Conservation (phyloP, 2,113 vertebrate genomes). For the Oreochromis aureus region DNA sequence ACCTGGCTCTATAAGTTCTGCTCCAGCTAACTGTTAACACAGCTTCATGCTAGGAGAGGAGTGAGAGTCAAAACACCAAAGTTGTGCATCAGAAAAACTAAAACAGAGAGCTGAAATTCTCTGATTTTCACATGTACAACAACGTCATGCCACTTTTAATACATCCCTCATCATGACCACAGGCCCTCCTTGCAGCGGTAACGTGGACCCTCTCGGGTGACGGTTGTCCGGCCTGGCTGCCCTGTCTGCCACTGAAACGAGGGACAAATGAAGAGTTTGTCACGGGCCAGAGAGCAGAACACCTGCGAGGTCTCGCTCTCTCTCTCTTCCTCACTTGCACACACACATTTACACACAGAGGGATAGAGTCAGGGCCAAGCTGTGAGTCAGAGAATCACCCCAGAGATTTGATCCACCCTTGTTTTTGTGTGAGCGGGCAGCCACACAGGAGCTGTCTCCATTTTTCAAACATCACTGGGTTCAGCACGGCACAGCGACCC, state of each 20-base stretch:
- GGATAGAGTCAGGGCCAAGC: neutral
- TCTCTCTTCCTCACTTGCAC: neutral
- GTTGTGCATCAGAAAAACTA: neutral
- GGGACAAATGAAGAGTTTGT: conserved; percentile 39
- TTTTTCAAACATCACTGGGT: conserved; percentile 21
- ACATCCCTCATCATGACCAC: neutral
- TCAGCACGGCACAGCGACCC: neutral
- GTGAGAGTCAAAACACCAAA: neutral
- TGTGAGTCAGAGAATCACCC: conserved; percentile 27
- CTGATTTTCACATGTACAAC: neutral
- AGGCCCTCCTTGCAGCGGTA: neutral
- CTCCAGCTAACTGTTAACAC: neutral
- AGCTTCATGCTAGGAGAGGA: neutral
- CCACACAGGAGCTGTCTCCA: conserved; percentile 8
- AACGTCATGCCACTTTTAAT: neutral
- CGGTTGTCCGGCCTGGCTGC: neutral
- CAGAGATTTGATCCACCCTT: conserved; percentile 25
- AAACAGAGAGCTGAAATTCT: neutral
- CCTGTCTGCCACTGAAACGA: neutral
- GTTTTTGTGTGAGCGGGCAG: conserved; percentile 1
- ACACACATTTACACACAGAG: neutral
- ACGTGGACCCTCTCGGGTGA: neutral
- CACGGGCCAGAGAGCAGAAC: conserved; percentile 6
- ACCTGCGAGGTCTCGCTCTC: conserved; percentile 13
- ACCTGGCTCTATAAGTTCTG: neutral